A percentile compares a stretch with the other conserved stretches of the same genome.
Evolutionary conservation across 2,888 invertebrate genomes (phyloP).

Genomic region (Dermolepida albohirtum): DNA sequence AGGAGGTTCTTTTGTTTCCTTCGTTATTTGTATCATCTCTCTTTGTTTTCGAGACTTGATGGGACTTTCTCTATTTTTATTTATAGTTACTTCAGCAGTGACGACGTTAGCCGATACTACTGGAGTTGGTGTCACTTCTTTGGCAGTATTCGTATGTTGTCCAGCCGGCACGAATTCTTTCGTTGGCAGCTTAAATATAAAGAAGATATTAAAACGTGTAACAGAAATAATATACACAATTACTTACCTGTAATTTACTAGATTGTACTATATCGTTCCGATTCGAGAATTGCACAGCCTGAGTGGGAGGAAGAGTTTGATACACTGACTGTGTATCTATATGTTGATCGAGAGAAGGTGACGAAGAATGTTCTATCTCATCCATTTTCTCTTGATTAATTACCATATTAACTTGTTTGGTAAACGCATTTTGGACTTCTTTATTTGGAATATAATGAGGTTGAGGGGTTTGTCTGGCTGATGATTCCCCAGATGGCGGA

Average conservation of each 20-base stretch:
- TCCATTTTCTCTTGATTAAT: constrained; percentile 44
- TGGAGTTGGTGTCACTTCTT: constrained; percentile 69
- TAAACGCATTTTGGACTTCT: constrained; percentile 61
- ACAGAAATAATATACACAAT: constrained; percentile 23
- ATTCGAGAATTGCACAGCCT: constrained; percentile 53
- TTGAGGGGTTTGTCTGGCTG: constrained; percentile 67
- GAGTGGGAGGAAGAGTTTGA: constrained; percentile 47
- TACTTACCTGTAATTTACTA: constrained; percentile 62
- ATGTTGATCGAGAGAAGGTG: constrained; percentile 44
- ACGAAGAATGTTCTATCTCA: constrained; percentile 40
- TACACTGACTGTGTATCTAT: constrained; percentile 39
- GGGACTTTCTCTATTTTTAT: constrained; percentile 63
- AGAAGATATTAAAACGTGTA: constrained; percentile 9
- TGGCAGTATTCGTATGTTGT: constrained; percentile 55
- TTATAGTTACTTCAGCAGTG: constrained; percentile 72
- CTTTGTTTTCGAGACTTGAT: constrained; percentile 59
- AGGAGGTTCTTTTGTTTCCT: constrained; percentile 34
- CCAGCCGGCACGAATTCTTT: constrained; percentile 62
- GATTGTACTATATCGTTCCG: constrained; percentile 59
- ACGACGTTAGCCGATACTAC: constrained; percentile 79
- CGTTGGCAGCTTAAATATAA: constrained; percentile 58
- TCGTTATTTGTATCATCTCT: constrained; percentile 44
- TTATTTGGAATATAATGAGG: constrained; percentile 53
- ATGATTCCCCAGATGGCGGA: constrained; percentile 65
- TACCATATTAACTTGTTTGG: constrained; percentile 53